Base-by-base conservation (phyloP, 2,113 vertebrate genomes). In the Saiga tatarica region DNA sequence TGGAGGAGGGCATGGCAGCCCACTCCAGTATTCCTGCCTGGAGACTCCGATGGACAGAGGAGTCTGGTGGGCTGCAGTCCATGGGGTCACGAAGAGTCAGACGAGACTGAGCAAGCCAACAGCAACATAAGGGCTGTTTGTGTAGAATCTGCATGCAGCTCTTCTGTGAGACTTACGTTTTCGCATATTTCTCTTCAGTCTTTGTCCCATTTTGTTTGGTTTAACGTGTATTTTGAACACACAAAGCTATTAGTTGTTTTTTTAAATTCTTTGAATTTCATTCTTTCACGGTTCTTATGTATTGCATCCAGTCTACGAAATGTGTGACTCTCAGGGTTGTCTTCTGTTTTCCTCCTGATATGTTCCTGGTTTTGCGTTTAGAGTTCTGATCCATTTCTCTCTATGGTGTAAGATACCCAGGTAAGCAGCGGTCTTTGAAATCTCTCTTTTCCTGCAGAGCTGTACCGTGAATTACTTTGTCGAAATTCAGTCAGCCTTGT, bases 81-180 rank as follows among this genome's bases (percentile, higher is more conserved):
- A 7, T 1, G 36, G 71, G 23, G 23, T 76, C 71, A 1, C 71
- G 42, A 0, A 74, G 71, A 26, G 71, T 14, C 1, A 1, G 21
- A 13, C 71, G 13, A 0, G 12, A 3, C 23, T 7, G 71, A 42
- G 36, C 6, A 0, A 23, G 23, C 6, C 71, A 7, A 0, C 36
- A 13, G 67, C 67, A 13, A 3, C 21, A 7, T 12, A 7, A 14
- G 21, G 71, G 36, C 36, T 42, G 12, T 71, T 1, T 42, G 1
- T 23, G 33, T 4, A 1, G 50, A 8, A 2, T 21, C 19, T 15
- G 6, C 10, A 0, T 15, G 52, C 52, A 9, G 52, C n/a, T 8
- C 81, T n/a, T 25, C 3, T 25, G 12, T 23, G 30, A 53, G 79
- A n/a, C 79, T 6, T 10, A 7, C 0, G 3, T 2, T 9, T 26